Evolutionary conservation across 2,797 vertebrate genomes (phyloP), one percentile per base, ranked within the genome.

Genomic region (Triplophysa yarkandensis): DNA sequence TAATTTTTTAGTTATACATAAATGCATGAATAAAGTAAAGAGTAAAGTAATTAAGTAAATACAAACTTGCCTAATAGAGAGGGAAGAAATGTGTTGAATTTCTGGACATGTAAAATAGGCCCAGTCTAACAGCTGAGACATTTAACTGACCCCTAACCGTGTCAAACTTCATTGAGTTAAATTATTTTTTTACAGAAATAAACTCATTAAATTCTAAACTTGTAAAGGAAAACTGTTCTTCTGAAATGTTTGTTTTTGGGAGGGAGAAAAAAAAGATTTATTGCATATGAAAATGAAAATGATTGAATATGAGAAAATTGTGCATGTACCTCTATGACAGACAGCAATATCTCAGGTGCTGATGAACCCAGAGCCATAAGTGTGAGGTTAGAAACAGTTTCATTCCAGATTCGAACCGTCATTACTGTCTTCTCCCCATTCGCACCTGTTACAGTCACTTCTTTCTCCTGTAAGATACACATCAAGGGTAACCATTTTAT

Each of bases 331-430:
- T 98, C 97, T 14, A 98, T 98, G 43, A 98, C 94, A 0, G 97
- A 97, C 2, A 98, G 92, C 0, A 98, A 91, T 80, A 98, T 98
- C 88, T 98, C 97, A 0, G 97, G 96, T 0, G 96, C 97, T 0
- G 97, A 98, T 0, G 97, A 98, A 13, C 97, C 97, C 83, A 98
- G 63, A 0, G 96, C 97, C 97, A 98, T 98, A 46, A 98, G 87
- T 0, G 96, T 98, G 48, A 98, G 93, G 88, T 98, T 98, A 86
- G 96, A 98, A 3, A 98, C 96, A 0, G 97, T 98, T 90, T 98
- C 97, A 0, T 98, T 98, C 97, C 97, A 98, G 79, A 93, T 80
- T n/a, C 91, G 88, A n/a, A 93, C 91, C 0, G 88, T 97, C 4
- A 91, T 93, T 16, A 97, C 90, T 1, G 92, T 93, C 9, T 93